Evolutionary conservation across 1,140 invertebrate species (phyloP), one percentile per base, ranked within the genome.

Genomic region (Drosophila micromelanica): DNA sequence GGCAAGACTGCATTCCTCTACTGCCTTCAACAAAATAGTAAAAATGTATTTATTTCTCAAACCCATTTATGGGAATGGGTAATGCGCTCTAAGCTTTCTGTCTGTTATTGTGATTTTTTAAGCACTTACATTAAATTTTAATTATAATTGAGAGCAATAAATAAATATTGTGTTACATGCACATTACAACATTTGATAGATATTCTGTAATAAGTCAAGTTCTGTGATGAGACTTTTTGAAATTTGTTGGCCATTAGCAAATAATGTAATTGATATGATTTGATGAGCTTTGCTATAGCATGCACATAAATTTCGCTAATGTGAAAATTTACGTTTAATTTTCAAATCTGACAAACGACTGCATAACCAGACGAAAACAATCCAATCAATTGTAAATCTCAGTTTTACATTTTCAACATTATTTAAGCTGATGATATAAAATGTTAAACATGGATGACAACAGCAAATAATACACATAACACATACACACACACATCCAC

Each of bases 281-380:
- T 71, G 30, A 72, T 46, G 30, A 40, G 43, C 30, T 32, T 37
- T 12, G 32, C 37, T 17, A 7, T 13, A 38, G 13, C 3, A 20
- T 9, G 9, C 40, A 11, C 49, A 62, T 45, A 62, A 68, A 73
- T 73, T 67, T 60, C 15, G 40, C 15, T 73, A 67, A 73, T 73
- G 63, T 46, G 12, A 51, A 65, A 43, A 48, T 51, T 35, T 27
- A n/a, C 45, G 30, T 43, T 38, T 65, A 45, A 51, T 46, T 20
- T 46, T 3, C 1, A 20, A 45, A 40, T 45, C 61, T 13, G 35
- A 15, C 51, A 54, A 30, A 43, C 20, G 15, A 30, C 43, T 63
- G 15, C 38, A 45, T 45, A 54, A 45, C 12, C 23, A 45, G 6
- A 27, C 40, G 7, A 37, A 55, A 32, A 11, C 40, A 65, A 65